Evolutionary conservation across 2,113 vertebrate genomes (phyloP).

Genomic region (Rhinogobius similis): DNA sequence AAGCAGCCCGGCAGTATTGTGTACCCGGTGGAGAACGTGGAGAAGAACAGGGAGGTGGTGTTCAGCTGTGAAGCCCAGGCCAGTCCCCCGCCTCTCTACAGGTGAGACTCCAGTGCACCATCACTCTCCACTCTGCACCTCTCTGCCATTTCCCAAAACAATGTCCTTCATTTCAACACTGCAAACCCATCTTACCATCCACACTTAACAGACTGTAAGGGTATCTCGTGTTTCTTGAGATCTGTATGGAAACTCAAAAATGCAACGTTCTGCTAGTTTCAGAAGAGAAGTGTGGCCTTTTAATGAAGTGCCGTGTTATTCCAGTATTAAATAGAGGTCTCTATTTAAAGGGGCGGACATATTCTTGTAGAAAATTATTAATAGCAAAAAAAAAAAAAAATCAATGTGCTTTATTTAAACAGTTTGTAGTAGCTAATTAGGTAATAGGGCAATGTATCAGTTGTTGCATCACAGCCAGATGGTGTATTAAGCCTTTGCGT

Average conservation of each 20-base stretch:
- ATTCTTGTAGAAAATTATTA: too few species aligned
- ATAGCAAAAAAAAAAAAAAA: neutral
- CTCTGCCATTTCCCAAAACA: neutral
- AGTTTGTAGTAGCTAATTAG: constrained; percentile 28
- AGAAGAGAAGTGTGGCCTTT: neutral
- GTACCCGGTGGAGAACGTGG: constrained; percentile 90
- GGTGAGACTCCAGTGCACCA: constrained; percentile 71
- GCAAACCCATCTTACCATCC: neutral
- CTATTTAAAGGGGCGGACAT: too few species aligned
- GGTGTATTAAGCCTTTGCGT: constrained; percentile 65
- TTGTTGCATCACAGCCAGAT: constrained; percentile 69
- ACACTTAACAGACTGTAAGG: too few species aligned
- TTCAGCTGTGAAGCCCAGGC: constrained; percentile 92
- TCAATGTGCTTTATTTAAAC: constrained; percentile 14
- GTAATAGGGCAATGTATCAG: constrained; percentile 37
- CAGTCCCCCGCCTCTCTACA: constrained; percentile 85
- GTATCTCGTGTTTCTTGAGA: neutral
- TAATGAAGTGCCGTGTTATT: too few species aligned
- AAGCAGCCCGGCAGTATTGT: constrained; percentile 91
- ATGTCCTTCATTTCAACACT: neutral
- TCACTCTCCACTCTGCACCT: neutral
- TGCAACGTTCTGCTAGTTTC: neutral
- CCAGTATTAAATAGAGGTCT: too few species aligned
- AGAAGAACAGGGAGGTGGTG: constrained; percentile 90
- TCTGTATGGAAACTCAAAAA: neutral